These are phyloP conservation scores for Erinaceus europaeus DNA, from an alignment of 2,113 vertebrate genomes.

Conservation along the genomic window DNA sequence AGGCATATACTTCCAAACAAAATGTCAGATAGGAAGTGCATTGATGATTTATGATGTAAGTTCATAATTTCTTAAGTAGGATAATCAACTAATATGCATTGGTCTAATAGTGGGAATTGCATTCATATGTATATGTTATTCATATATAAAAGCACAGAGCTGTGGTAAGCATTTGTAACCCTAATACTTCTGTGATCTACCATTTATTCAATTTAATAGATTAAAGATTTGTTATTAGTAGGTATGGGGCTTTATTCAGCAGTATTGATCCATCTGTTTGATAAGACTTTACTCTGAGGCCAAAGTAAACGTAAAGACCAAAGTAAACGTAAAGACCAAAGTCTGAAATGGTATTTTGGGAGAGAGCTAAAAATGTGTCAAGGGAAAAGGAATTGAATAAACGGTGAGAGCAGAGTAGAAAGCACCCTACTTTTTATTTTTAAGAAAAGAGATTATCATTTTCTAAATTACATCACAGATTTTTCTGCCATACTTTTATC, in stretches of 20 bases:
- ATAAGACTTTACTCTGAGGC: not conserved
- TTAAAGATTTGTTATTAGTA: not conserved
- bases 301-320: not conserved
- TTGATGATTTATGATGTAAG: not conserved
- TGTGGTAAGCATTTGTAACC: not conserved
- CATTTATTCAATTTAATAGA: not conserved
- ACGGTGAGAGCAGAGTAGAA: not conserved
- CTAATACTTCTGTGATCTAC: not conserved
- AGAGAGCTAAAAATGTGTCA: not conserved
- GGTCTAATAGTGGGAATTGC: not conserved
- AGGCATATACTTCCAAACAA: not conserved
- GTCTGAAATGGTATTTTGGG: not conserved
- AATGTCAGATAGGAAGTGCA: not conserved
- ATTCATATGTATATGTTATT: not conserved
- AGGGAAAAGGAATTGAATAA: not conserved
- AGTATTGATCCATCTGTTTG: not conserved
- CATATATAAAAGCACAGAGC: not conserved
- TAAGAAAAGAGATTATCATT: slow-evolving; percentile 8
- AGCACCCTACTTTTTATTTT: not conserved
- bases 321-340: not conserved
- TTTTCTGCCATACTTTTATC: slow-evolving; percentile 55
- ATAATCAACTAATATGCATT: not conserved
- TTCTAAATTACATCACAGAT: slow-evolving; percentile 46
- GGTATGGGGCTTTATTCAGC: not conserved
- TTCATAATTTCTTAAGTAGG: not conserved